Conservation (phyloP, 2,797 vertebrate species). For the Pseudochromis fuscus region DNA sequence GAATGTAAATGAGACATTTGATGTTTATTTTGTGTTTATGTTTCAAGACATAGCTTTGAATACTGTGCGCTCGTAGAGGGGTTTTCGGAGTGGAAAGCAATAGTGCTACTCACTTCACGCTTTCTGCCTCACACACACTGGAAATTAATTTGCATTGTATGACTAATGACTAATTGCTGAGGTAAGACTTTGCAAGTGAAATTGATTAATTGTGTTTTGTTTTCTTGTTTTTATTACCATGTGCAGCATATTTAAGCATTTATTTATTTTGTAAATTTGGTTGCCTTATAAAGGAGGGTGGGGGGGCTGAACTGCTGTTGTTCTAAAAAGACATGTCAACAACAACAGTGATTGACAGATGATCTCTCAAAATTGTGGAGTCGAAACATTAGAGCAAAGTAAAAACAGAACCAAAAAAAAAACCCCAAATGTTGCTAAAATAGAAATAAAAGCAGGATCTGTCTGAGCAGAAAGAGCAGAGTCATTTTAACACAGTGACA, state of each 20-base stretch:
- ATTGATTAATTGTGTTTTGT: conserved; percentile 29
- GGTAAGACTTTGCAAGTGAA: conserved; percentile 41
- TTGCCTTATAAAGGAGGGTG: not conserved
- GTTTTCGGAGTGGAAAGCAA: conserved; percentile 35
- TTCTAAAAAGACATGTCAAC: too few species aligned
- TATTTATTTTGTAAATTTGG: not conserved
- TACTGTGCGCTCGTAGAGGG: conserved; percentile 30
- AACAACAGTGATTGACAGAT: too few species aligned
- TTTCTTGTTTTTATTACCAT: not conserved
- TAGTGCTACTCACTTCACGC: not conserved
- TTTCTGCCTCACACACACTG: conserved; percentile 33
- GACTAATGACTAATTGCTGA: conserved; percentile 49
- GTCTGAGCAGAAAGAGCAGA: not conserved
- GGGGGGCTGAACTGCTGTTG: too few species aligned
- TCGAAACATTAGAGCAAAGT: not conserved
- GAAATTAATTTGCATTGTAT: conserved; percentile 49
- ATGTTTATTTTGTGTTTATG: not conserved
- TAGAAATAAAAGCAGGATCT: not conserved
- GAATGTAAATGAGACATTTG: conserved; percentile 32
- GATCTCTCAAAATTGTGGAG: too few species aligned
- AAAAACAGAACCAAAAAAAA: not conserved
- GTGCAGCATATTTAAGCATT: conserved; percentile 11
- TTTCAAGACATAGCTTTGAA: conserved; percentile 20
- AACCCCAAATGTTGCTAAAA: not conserved
- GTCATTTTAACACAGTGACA: not conserved